A percentile compares a stretch with the other conserved stretches of the same genome.
Evolutionary conservation across 2,888 invertebrate genomes (phyloP).

Genomic region (Stenurella melanura): DNA sequence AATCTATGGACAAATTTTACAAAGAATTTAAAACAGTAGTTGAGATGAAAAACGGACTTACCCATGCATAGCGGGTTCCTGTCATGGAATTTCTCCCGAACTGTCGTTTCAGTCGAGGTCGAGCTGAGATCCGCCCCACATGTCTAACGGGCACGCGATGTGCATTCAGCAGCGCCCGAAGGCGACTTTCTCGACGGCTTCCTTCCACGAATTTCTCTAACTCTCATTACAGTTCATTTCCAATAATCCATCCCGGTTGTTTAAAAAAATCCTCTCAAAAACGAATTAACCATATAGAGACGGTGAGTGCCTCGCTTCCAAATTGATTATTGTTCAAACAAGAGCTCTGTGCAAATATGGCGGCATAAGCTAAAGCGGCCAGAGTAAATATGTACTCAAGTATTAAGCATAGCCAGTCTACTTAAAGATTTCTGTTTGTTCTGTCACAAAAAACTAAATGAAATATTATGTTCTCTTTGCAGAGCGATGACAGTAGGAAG

Average conservation of each 20-base stretch:
- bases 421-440: slow-evolving; percentile 65
- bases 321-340: slow-evolving; percentile 68
- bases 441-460: slow-evolving; percentile 67
- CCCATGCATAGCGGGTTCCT: no score
- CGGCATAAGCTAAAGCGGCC: slow-evolving; percentile 67
- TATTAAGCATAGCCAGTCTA: slow-evolving; percentile 68
- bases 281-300: slow-evolving; percentile 8
- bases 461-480: slow-evolving; percentile 63
- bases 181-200: background rate
- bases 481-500: slow-evolving; percentile 26
- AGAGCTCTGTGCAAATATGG: slow-evolving; percentile 65
- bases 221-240: background rate
- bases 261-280: slow-evolving; percentile 23
- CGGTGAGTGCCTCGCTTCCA: slow-evolving; percentile 57
- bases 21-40: no score
- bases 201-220: background rate
- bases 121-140: no score
- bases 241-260: slow-evolving; percentile 15
- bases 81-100: no score
- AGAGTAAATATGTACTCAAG: slow-evolving; percentile 69
- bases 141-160: no score
- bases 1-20: no score
- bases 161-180: background rate
- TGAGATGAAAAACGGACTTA: no score
- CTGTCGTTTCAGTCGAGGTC: no score